Evolutionary conservation across 2,797 vertebrate genomes (phyloP).

Genomic region (Mycteria americana): DNA sequence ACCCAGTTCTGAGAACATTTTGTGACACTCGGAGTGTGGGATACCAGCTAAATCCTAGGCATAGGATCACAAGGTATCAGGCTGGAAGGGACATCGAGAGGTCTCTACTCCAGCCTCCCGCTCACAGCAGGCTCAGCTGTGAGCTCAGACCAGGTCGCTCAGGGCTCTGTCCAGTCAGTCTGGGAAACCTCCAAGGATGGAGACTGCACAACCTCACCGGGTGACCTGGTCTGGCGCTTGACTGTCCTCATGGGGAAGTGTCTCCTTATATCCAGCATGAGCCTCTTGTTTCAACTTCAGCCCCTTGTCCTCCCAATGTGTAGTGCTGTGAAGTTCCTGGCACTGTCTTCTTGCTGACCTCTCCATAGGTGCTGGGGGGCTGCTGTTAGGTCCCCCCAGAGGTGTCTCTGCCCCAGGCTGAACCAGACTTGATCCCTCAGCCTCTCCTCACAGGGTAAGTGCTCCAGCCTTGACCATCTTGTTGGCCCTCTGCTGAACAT

Average conservation of each 20-base stretch:
- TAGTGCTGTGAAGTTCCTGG: neutral
- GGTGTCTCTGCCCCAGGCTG: neutral
- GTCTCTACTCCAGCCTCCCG: neutral
- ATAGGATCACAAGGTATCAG: neutral
- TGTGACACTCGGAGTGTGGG: neutral
- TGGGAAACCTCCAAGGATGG: neutral
- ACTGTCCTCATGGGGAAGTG: neutral
- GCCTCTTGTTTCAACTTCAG: neutral
- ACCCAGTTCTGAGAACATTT: neutral
- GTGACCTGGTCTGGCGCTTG: neutral
- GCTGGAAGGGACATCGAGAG: neutral
- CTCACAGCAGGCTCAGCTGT: neutral
- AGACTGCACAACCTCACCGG: neutral
- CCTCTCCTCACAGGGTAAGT: neutral
- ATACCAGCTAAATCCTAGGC: neutral
- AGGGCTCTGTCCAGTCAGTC: neutral
- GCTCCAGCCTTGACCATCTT: neutral
- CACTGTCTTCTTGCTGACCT: neutral
- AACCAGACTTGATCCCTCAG: neutral
- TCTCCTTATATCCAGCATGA: neutral
- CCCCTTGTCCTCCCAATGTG: neutral
- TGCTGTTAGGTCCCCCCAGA: neutral
- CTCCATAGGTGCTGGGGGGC: accelerated
- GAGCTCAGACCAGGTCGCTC: neutral
- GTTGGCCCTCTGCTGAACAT: neutral